Percentiles rank a stretch among this genome's conserved stretches.
These are phyloP conservation scores for Lepus timidus DNA, from an alignment of 2,113 vertebrate genomes.

Conservation along the genomic window DNA sequence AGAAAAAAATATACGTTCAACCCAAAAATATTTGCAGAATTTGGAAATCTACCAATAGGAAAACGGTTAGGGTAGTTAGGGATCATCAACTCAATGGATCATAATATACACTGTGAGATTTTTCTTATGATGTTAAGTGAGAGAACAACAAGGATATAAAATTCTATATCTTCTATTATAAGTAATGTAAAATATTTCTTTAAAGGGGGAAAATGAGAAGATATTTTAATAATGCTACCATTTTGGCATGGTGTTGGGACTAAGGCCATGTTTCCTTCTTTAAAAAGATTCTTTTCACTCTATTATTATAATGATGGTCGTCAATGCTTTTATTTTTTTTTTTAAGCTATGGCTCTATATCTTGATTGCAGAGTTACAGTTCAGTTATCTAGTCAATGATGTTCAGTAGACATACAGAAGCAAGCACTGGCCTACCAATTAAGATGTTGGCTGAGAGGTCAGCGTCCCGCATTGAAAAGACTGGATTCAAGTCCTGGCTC, in stretches of 20 bases:
- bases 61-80: background rate
- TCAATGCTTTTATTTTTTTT: background rate
- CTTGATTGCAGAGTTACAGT: background rate
- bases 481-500: no score
- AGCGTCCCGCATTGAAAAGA: no score
- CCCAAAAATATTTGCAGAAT: background rate
- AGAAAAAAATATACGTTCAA: background rate
- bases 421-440: background rate
- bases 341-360: background rate
- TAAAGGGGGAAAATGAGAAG: background rate
- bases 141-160: background rate
- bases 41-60: background rate
- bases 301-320: background rate
- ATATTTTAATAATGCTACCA: background rate
- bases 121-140: background rate
- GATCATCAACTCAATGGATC: background rate
- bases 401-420: background rate
- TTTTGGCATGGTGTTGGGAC: background rate
- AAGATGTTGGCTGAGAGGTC: no score
- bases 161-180: background rate
- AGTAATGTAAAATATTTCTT: background rate
- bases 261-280: background rate
- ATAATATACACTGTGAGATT: background rate
- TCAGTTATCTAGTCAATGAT: background rate
- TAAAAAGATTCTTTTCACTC: background rate